Base-by-base conservation (phyloP, 2,888 invertebrate species). In the Acrobeloides nanus region DNA sequence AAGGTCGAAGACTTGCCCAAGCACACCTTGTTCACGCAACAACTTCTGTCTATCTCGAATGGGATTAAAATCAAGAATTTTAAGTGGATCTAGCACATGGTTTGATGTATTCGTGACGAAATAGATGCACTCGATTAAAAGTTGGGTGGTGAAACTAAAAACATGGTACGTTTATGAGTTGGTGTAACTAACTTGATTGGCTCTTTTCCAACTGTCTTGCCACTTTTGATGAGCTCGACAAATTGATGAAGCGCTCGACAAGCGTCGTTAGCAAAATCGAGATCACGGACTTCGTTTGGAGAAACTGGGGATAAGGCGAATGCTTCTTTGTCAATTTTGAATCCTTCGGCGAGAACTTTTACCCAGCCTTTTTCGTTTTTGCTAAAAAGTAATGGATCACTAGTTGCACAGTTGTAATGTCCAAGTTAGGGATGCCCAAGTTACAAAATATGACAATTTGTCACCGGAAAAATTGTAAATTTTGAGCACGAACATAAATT, bases 251-350 rank as follows among this genome's bases (percentile, higher is more conserved):
- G 80, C 44, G 93, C 87, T 77, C 92, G 90, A 76, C 92, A 92
- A 2, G 95, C 93, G 78, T 97, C 97, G 79, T 97, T 97, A 4
- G 97, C 97, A 78, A 99, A 97, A 79, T 97, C 97, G 62, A 97
- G 77, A 78, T 97, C 95, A 46, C 97, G 81, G 10, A 97, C 95
- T 79, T 97, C 97, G 54, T 88, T 86, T 0, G 93, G 90, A 0
- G 92, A 87, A 1, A 97, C 97, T 0, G 95, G 90, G 65, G 93
- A 87, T 25, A 97, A 79, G 2, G 90, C 89, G 76, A 97, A 97
- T 0, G 97, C 97, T 76, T 97, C 97, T 75, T 95, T 95, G 75
- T 97, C 97, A 76, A 95, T 92, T 75, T 93, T 92, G 58, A 85
- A 83, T 48, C 84, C 80, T 1, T 92, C 90, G 77, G 90, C 90